These are phyloP conservation scores for Cheilosia urbana DNA, from an alignment of 2,888 invertebrate species.

Conservation along the genomic window DNA sequence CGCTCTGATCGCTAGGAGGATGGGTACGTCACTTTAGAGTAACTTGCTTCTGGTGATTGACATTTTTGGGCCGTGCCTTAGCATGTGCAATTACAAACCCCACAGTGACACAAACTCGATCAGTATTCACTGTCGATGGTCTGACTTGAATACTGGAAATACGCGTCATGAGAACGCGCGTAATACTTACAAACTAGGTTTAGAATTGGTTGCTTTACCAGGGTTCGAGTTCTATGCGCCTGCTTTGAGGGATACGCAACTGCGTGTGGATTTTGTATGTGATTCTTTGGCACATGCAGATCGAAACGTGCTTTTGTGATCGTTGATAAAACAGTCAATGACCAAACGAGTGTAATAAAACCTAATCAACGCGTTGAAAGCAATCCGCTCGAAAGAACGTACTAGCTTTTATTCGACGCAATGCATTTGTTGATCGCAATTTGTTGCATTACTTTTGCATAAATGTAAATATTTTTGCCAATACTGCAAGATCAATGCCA, in stretches of 20 bases:
- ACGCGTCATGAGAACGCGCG: neutral
- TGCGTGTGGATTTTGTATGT: neutral
- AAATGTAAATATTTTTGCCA: no score
- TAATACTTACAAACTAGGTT: constrained; percentile 37
- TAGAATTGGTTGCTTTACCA: constrained; percentile 49
- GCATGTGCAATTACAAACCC: neutral
- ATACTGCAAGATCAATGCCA: no score
- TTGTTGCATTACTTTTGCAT: no score
- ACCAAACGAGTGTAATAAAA: no score
- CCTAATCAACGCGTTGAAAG: no score
- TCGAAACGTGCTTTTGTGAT: no score
- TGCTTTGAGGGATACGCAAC: neutral
- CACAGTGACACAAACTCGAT: constrained; percentile 1
- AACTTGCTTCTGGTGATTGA: constrained; percentile 3
- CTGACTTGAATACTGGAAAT: constrained; percentile 5
- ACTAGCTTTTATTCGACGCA: no score
- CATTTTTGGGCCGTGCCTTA: neutral
- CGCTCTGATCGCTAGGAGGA: no score
- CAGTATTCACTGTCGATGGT: neutral
- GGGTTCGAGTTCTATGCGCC: constrained; percentile 6
- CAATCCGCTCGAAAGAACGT: no score
- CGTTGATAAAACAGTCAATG: no score
- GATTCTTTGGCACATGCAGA: no score
- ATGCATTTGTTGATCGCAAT: no score
- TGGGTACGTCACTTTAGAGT: constrained; percentile 24